Base-by-base conservation (phyloP, 1,140 invertebrate genomes). In the Tetragonula clypearis region DNA sequence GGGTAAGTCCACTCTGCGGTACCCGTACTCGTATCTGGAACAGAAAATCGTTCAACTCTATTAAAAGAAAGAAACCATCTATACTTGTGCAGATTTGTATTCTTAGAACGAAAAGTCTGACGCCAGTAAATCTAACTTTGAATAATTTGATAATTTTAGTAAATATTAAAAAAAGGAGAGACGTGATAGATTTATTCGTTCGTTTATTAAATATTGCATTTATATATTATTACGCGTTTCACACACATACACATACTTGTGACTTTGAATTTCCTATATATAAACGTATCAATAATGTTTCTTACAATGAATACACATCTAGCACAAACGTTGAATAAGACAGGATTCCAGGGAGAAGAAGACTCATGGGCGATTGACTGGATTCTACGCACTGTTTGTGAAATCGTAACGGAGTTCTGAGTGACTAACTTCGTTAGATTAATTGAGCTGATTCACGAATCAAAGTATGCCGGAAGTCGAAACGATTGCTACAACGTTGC, bases 1-100 rank as follows among this genome's bases (percentile, higher is more conserved):
- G 94, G 91, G 71, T 95, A 95, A 41, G 93, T 80, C 94, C 94
- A 95, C 84, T 95, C 94, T 11, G 93, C 89, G 2, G 92, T 92
- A 53, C 92, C 92, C 11, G 92, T 79, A 79, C 93, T 92, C 75
- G 93, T 94, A 82, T 95, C 95, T 95, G 89, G 0, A 93, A 94
- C 79, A 90, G 56, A 35, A 84, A 86, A 60, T 19, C 14, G 23
- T 55, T 15, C 15, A 4, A 1, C 14, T 53, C 26, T 23, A 49
- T 83, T 83, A 76, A 30, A 30, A 30, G 49, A 26, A 19, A 23
- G 41, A 69, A 62, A 62, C 9, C 12, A 62, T 62, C 23, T n/a
- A 0, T 62, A 17, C 9, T 62, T n/a, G 9, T 5, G 12, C 23
- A 12, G 14, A n/a, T 62, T 62, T 12, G 4, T 62, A n/a, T 62